Conservation (phyloP, 1,140 invertebrate genomes). For the Drosophila willistoni region DNA sequence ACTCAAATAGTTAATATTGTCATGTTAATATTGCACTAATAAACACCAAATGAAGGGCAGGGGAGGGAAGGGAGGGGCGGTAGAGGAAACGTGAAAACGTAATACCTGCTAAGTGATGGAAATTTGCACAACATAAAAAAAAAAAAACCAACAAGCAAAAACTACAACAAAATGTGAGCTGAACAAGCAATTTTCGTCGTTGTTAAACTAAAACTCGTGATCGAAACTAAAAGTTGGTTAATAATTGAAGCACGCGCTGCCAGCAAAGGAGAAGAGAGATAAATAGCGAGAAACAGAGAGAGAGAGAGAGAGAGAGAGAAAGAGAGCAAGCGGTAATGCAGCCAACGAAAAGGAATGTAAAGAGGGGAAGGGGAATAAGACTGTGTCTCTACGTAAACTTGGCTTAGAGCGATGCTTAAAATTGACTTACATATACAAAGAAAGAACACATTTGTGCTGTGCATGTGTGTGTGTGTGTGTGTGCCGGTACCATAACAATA, state of each 20-base stretch:
- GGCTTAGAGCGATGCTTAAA: slow-evolving; percentile 18
- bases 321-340: not conserved
- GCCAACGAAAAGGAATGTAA: not conserved
- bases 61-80: not conserved
- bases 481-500: slow-evolving; percentile 41
- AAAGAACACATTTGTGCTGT: slow-evolving; percentile 7
- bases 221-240: slow-evolving; percentile 47
- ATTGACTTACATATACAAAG: slow-evolving; percentile 18
- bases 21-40: slow-evolving; percentile 34
- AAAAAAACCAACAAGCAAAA: too few species aligned
- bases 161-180: slow-evolving; percentile 35
- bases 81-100: slow-evolving; percentile 22
- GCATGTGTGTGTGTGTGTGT: slow-evolving; percentile 31
- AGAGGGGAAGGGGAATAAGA: not conserved
- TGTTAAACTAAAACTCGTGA: slow-evolving; percentile 74
- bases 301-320: not conserved
- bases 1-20: slow-evolving; percentile 6
- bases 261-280: not conserved
- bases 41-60: not conserved
- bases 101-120: slow-evolving; percentile 44
- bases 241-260: slow-evolving; percentile 66
- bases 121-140: slow-evolving; percentile 31
- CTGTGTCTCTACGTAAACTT: not conserved
- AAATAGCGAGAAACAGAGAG: not conserved
- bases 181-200: slow-evolving; percentile 49